phyloP scores from a whole-genome alignment of 2,797 vertebrate species.

The Gallinago solitaria region DNA sequence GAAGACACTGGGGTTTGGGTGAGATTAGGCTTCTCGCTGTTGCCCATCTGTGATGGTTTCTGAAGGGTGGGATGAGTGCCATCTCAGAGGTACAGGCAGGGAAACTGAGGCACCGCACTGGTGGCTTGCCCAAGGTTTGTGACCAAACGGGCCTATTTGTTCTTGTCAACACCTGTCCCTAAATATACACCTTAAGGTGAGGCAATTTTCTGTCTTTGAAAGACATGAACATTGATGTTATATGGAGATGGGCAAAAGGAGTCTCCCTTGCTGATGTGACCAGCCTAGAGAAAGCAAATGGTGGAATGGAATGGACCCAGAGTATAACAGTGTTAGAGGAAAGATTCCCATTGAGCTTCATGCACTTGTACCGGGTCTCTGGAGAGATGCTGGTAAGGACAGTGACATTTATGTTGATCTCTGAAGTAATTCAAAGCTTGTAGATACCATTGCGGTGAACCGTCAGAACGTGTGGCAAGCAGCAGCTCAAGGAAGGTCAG shows the following conservation, averaged over 20 bases:
- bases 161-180: background rate
- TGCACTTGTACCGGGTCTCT: rapidly evolving
- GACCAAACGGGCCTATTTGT: rapidly evolving
- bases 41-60: background rate
- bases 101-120: background rate
- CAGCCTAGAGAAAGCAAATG: background rate
- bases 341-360: background rate
- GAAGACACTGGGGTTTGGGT: background rate
- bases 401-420: background rate
- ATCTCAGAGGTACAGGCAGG: background rate
- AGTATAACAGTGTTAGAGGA: background rate
- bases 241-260: background rate
- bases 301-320: background rate
- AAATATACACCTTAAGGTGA: background rate
- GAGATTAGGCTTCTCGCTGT: background rate
- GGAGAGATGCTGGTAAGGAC: background rate
- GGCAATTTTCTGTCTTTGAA: background rate
- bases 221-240: rapidly evolving
- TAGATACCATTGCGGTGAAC: background rate
- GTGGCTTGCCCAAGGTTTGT: background rate
- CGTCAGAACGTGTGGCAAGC: background rate
- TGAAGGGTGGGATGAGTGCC: background rate
- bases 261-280: background rate
- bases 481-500: background rate
- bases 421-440: background rate